Percentiles rank a stretch among this genome's conserved stretches.
Conservation (phyloP, 2,888 invertebrate genomes). For the Falcaria lacertinaria region DNA sequence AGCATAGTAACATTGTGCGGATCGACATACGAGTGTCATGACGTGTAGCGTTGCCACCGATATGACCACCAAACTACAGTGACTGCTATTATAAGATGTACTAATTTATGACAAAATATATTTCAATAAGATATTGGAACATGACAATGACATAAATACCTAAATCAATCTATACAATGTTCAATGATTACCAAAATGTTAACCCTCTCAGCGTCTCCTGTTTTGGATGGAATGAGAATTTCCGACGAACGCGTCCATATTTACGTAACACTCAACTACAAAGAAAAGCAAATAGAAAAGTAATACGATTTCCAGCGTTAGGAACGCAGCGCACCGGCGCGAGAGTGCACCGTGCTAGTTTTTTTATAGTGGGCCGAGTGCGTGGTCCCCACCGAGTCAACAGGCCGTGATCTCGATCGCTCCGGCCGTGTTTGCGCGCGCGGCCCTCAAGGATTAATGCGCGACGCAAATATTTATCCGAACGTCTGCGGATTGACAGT, state of each 20-base stretch:
- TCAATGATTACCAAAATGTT: slow-evolving; percentile 14
- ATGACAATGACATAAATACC: background rate
- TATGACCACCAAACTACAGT: slow-evolving; percentile 17
- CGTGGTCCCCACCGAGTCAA: slow-evolving; percentile 53
- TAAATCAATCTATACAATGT: background rate
- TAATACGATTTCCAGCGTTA: slow-evolving; percentile 72
- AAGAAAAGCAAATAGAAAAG: slow-evolving; percentile 76
- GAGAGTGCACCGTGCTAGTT: slow-evolving; percentile 57
- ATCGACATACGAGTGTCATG: slow-evolving; percentile 11
- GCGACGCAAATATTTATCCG: slow-evolving; percentile 76
- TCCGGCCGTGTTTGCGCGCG: slow-evolving; percentile 56
- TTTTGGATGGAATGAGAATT: slow-evolving; percentile 70
- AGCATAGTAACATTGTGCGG: slow-evolving; percentile 14
- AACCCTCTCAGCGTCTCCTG: slow-evolving; percentile 40
- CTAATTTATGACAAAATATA: slow-evolving; percentile 14
- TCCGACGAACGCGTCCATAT: slow-evolving; percentile 70
- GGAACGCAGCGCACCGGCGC: slow-evolving; percentile 28
- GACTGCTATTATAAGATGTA: slow-evolving; percentile 20
- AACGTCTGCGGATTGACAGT: slow-evolving; percentile 78
- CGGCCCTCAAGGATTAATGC: slow-evolving; percentile 74
- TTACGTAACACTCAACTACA: slow-evolving; percentile 78
- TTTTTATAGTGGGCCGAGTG: slow-evolving; percentile 40
- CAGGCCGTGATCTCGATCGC: slow-evolving; percentile 69
- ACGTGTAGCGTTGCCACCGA: slow-evolving; percentile 17
- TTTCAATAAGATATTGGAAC: background rate